Base-by-base conservation (phyloP, 2,113 vertebrate genomes). In the Cervus canadensis region DNA sequence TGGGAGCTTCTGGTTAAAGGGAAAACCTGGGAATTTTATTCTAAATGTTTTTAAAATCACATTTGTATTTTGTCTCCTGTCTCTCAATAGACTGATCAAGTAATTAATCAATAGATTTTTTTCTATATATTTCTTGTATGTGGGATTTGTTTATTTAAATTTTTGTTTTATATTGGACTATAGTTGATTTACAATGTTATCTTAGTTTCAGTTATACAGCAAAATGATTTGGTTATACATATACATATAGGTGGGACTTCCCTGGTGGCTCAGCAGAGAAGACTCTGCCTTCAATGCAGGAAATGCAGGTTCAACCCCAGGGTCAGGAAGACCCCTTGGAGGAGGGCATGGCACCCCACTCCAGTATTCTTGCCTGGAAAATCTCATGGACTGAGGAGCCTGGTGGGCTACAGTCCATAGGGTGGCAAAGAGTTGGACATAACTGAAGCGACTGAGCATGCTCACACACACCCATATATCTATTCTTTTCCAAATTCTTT, bases 11-110 rank as follows among this genome's bases (percentile, higher is more conserved):
- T 74, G 52, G 71, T 45, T 67, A 7, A 60, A 94, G 28, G 23
- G 62, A 62, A 56, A 62, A 13, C 71, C 36, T 84, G 40, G 25
- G 8, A 45, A 83, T 91, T 95, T 90, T 57, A 86, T 52, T 50
- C 48, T 50, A 81, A 25, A 40, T 74, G 25, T 40, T 26, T 74
- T 40, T 74, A 50, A 3, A 2, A 6, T 10, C 78, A 50, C 1
- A 11, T 50, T 50, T 81, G 16, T 17, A 11, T 33, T 81, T 81
- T 79, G 45, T 52, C 9, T 81, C 78, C 28, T 33, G 17, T 12
- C 48, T 33, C 78, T 81, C 78, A 52, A 81, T 19, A 81, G 76
- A 48, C 10, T 48, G 45, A 81, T 52, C 45, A 50, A 81, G 10
- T 5, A 50, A 50, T 52, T 28, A 81, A 50, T 81, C 28, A 33